Evolutionary conservation across 2,113 vertebrate species (phyloP), one percentile per base, ranked within the genome.

Genomic region (Ptychochromis oligacanthus): DNA sequence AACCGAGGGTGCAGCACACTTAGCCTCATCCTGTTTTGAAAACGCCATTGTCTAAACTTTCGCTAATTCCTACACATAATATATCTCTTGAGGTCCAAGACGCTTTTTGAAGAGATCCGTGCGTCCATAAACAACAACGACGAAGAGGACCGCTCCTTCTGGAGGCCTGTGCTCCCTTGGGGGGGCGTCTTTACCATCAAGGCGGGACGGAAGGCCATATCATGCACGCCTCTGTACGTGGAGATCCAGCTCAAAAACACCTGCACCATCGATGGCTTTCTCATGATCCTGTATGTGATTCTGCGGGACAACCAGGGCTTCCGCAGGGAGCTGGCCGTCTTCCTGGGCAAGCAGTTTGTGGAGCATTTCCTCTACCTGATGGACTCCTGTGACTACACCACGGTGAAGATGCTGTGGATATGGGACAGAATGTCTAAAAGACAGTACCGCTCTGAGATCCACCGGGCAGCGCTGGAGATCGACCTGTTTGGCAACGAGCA

Each of bases 401-500:
- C 96, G 0, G 97, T 97, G 65, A 97, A 97, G 94, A 95, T 97
- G 87, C 94, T 97, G 92, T 97, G 97, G 97, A 97, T 97, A 90
- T 96, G 96, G 97, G 96, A 97, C 94, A 95, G 96, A 91, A 97
- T 97, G 97, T 97, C 96, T 55, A 97, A 96, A 87, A 94, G 93
- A 26, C 97, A 97, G 84, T 97, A 97, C 92, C 96, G 96, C 89
- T 96, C 97, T 4, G 94, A 95, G 90, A 93, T 97, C 87, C 93
- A 96, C 87, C 95, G 95, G 83, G 90, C 96, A 5, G 96, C 96
- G 0, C 87, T 97, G 82, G 95, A 97, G 88, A 97, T 97, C 20
- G 97, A 97, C 91, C 93, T 97, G 75, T 97, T 97, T 83, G 97
- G 97, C 2, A 97, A 97, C 18, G 97, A 97, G 87, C 97, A 97